A percentile compares a stretch with the other conserved stretches of the same genome.
Conservation (phyloP, 2,113 vertebrate genomes). For the Chionomys nivalis region DNA sequence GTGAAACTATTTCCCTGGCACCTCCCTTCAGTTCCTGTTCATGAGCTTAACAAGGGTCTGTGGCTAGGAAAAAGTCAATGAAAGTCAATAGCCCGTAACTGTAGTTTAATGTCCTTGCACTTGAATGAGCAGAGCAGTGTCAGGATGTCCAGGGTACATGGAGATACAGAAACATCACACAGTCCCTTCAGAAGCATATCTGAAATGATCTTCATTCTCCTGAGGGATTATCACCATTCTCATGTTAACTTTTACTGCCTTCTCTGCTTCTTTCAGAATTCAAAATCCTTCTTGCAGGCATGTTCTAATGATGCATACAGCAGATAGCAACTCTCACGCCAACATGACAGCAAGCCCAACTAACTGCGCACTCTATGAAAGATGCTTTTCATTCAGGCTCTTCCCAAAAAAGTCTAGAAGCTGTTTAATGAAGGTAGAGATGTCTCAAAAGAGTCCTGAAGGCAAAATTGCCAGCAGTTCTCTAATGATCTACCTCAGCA, state of each 20-base stretch:
- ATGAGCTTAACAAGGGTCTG: neutral
- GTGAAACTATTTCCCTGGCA: neutral
- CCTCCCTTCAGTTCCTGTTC: neutral
- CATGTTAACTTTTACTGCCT: neutral
- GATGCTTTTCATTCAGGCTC: neutral
- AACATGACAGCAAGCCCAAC: neutral
- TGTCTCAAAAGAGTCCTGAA: constrained; percentile 6
- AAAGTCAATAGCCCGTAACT: neutral
- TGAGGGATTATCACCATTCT: neutral
- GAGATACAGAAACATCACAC: neutral
- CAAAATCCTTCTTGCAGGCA: neutral
- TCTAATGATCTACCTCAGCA: neutral
- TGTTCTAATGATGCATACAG: neutral
- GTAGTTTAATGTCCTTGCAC: neutral
- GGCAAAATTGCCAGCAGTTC: neutral
- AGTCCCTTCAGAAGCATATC: neutral
- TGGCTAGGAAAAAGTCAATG: neutral
- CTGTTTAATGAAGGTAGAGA: neutral
- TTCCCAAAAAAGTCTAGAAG: constrained; percentile 4
- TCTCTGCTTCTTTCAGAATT: neutral
- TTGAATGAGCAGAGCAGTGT: neutral
- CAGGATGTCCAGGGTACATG: neutral
- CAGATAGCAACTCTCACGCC: neutral
- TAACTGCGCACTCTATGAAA: neutral
- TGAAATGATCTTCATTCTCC: neutral